phyloP scores from a whole-genome alignment of 2,797 vertebrate genomes.

The Siniperca scherzeri region DNA sequence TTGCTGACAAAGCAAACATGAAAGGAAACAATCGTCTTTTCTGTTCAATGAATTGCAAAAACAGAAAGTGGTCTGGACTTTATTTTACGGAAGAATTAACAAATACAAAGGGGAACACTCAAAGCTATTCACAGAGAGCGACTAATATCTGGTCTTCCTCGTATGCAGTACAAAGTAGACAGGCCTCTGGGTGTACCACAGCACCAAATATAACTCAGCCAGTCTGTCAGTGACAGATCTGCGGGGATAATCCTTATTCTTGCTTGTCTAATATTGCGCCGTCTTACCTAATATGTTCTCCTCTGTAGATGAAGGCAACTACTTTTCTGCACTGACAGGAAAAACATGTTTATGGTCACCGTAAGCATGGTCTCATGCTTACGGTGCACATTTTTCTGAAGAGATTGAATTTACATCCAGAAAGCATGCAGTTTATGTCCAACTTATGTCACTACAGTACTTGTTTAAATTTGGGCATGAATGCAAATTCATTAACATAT shows the following conservation, averaged over 20 bases:
- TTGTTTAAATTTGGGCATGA: neutral
- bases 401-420: neutral
- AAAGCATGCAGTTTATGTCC: neutral
- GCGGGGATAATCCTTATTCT: constrained; percentile 25
- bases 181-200: constrained; percentile 8
- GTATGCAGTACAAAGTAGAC: constrained; percentile 17
- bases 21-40: constrained; percentile 10
- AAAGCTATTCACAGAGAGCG: neutral
- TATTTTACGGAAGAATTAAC: neutral
- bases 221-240: constrained; percentile 26
- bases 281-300: constrained; percentile 10
- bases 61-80: neutral
- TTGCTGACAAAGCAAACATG: constrained; percentile 19
- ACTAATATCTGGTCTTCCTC: neutral
- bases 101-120: neutral
- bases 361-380: too few species aligned
- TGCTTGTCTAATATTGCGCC: neutral
- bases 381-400: neutral
- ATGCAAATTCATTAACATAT: neutral
- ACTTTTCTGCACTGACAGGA: constrained; percentile 10
- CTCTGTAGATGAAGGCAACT: neutral
- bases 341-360: neutral
- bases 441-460: neutral
- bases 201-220: constrained; percentile 29
- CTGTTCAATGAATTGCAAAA: neutral